These are phyloP conservation scores for Momotus momota DNA, from an alignment of 2,797 vertebrate species.

Conservation along the genomic window DNA sequence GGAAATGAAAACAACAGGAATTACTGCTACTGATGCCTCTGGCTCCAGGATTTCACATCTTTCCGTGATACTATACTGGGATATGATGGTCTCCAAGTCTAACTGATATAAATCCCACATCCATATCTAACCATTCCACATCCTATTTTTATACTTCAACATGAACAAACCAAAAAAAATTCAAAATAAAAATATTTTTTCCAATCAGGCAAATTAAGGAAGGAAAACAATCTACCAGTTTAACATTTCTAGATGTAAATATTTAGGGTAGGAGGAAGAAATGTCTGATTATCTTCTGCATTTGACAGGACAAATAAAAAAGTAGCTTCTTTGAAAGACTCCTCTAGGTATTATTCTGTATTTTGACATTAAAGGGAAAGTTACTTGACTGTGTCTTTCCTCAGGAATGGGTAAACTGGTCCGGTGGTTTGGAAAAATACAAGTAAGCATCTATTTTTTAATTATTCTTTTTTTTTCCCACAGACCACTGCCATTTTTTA, in stretches of 20 bases:
- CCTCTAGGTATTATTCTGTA: background rate
- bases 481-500: background rate
- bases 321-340: background rate
- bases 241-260: background rate
- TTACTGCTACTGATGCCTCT: background rate
- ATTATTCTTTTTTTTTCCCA: conserved; percentile 36
- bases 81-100: background rate
- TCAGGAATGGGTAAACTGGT: conserved; percentile 4
- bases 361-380: background rate
- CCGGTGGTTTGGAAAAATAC: conserved; percentile 39
- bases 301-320: background rate
- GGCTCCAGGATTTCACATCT: background rate
- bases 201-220: background rate
- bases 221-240: background rate
- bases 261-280: background rate
- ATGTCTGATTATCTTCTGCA: background rate
- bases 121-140: background rate
- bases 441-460: background rate
- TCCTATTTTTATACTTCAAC: background rate
- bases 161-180: background rate
- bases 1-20: background rate
- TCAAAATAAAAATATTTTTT: background rate
- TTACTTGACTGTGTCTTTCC: background rate
- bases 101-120: background rate
- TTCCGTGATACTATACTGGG: background rate